Conservation (phyloP, 2,888 invertebrate species). For the Cerastis leucographa region DNA sequence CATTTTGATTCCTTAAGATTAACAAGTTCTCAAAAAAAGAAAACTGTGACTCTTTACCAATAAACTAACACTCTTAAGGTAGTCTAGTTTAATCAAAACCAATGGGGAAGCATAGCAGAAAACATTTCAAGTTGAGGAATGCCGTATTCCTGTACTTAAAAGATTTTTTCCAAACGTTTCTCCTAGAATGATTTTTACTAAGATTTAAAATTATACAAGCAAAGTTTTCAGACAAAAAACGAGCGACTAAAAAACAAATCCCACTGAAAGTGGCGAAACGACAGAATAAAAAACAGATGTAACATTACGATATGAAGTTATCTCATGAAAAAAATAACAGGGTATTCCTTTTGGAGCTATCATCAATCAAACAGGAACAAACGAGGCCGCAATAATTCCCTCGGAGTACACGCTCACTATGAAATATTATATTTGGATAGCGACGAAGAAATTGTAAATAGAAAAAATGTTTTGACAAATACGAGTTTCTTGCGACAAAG, state of each 20-base stretch:
- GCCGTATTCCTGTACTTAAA: not conserved
- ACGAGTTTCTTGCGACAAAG: not conserved
- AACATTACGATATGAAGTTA: conserved; percentile 63
- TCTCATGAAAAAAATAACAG: conserved; percentile 63
- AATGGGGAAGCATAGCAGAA: not conserved
- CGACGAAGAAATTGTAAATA: conserved; percentile 54
- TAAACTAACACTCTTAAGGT: not conserved
- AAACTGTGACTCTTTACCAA: not conserved
- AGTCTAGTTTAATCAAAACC: not conserved
- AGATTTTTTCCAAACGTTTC: not conserved
- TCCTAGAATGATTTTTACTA: not conserved
- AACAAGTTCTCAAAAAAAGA: not conserved
- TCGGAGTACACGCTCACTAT: conserved; percentile 60
- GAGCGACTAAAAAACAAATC: conserved; percentile 49
- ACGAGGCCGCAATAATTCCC: conserved; percentile 71
- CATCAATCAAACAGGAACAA: conserved; percentile 74
- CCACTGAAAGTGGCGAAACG: conserved; percentile 32
- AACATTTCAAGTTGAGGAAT: not conserved
- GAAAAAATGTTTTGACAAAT: conserved; percentile 51
- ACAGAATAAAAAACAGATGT: conserved; percentile 64
- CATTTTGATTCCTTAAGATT: not conserved
- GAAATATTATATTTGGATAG: conserved; percentile 67
- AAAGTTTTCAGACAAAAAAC: not conserved
- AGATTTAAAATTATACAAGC: not conserved
- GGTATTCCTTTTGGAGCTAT: conserved; percentile 57